Percentiles rank a stretch among this genome's conserved stretches.
These are phyloP conservation scores for Haliclona indistincta DNA, from an alignment of 37 sponge, comb jelly and placozoan species.

Conservation along the genomic window DNA sequence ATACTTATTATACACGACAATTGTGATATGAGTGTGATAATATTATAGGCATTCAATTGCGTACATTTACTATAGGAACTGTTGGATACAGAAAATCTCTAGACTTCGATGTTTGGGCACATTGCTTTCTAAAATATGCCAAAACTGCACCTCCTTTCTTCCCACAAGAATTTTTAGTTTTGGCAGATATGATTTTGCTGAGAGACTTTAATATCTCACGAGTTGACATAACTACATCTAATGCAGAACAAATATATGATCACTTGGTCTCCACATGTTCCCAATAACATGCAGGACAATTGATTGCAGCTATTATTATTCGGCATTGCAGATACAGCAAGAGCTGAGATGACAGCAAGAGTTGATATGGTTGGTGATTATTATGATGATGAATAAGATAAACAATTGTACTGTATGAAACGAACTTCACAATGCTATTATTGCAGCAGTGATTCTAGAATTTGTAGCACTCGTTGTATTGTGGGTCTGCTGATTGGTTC, in stretches of 20 bases:
- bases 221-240: conserved; percentile 5
- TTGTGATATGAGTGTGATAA: not conserved
- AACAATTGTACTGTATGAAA: no score
- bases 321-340: no score
- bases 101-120: conserved; percentile 6
- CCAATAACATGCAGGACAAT: no score
- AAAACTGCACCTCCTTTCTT: conserved; percentile 16
- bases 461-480: no score
- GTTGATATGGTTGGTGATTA: no score
- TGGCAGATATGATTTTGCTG: conserved; percentile 8
- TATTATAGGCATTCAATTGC: not conserved
- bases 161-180: conserved; percentile 24
- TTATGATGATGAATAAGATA: no score
- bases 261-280: no score
- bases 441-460: no score
- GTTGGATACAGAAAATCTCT: conserved; percentile 15
- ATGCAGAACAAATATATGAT: not conserved
- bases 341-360: no score
- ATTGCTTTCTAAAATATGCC: conserved; percentile 17
- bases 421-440: no score
- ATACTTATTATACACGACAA: not conserved
- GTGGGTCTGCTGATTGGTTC: no score
- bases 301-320: no score
- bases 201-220: not conserved
- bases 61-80: conserved; percentile 2